Percentiles rank a stretch among this genome's conserved stretches.
phyloP scores from a whole-genome alignment of 2,113 vertebrate genomes.

The Taxidea taxus region DNA sequence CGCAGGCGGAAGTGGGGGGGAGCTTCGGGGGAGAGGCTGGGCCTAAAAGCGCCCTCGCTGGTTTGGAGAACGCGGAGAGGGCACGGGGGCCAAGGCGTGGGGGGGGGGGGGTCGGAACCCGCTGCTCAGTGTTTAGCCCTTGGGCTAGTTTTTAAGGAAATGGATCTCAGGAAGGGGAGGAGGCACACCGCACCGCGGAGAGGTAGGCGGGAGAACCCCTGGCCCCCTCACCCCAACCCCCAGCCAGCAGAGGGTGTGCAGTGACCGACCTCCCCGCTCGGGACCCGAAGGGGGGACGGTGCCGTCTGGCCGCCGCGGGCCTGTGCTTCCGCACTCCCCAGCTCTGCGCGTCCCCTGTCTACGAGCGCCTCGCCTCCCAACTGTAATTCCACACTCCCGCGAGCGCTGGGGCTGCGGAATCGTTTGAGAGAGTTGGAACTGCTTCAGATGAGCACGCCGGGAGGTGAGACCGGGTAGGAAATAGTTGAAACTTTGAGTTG shows the following conservation, averaged over 20 bases:
- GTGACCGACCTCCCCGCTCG: not conserved
- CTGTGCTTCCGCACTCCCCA: conserved; percentile 20
- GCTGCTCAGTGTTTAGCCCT: not conserved
- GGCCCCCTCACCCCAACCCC: not conserved
- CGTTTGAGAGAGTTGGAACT: not conserved
- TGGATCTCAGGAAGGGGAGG: not conserved
- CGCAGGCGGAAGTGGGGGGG: conserved; percentile 8
- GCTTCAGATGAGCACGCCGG: not conserved
- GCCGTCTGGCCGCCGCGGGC: not conserved
- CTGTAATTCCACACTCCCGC: conserved; percentile 28
- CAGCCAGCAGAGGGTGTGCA: not conserved
- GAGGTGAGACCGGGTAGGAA: conserved; percentile 42
- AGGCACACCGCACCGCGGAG: not conserved
- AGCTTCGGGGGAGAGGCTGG: not conserved
- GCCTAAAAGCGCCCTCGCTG: not conserved
- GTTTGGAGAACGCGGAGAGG: not conserved
- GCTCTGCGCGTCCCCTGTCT: not conserved
- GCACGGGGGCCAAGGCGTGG: not conserved
- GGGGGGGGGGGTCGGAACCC: not conserved
- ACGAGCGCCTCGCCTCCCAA: not conserved
- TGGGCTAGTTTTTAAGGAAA: not conserved
- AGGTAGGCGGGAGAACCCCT: not conserved
- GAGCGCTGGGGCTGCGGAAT: not conserved
- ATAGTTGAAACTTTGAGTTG: conserved; percentile 42
- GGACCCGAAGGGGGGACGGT: not conserved